Conservation (phyloP, 2,113 vertebrate species). For the Labrus mixtus region DNA sequence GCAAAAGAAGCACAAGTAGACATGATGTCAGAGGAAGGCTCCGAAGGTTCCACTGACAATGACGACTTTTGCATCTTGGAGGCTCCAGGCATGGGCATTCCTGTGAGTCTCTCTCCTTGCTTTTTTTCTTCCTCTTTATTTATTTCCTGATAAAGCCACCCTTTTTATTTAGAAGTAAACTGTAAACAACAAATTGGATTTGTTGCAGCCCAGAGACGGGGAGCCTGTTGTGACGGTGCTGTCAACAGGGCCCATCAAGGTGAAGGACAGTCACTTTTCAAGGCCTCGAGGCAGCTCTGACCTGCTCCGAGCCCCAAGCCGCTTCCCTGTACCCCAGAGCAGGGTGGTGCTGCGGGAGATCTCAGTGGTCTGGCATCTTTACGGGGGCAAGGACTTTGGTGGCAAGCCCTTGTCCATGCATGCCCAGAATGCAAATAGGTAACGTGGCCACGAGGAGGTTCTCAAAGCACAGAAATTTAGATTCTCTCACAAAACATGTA, state of each 20-base stretch:
- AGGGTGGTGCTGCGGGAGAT: conserved; percentile 90
- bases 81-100: conserved; percentile 92
- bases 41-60: conserved; percentile 87
- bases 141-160: background rate
- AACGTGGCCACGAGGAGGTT: background rate
- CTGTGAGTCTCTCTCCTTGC: conserved; percentile 75
- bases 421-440: conserved; percentile 79
- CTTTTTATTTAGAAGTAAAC: background rate
- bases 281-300: conserved; percentile 90
- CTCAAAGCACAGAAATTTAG: background rate
- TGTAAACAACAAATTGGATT: background rate
- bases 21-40: conserved; percentile 81
- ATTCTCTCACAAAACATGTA: background rate
- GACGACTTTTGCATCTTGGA: conserved; percentile 95
- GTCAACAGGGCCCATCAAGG: conserved; percentile 79
- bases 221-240: conserved; percentile 90
- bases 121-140: background rate
- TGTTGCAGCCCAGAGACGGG: conserved; percentile 87
- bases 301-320: conserved; percentile 88
- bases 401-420: conserved; percentile 76
- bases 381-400: conserved; percentile 91
- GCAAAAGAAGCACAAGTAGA: conserved; percentile 80
- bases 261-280: conserved; percentile 90
- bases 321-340: conserved; percentile 90
- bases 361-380: conserved; percentile 93